Conservation (phyloP, 2,888 invertebrate genomes). For the Apotomis turbidana region DNA sequence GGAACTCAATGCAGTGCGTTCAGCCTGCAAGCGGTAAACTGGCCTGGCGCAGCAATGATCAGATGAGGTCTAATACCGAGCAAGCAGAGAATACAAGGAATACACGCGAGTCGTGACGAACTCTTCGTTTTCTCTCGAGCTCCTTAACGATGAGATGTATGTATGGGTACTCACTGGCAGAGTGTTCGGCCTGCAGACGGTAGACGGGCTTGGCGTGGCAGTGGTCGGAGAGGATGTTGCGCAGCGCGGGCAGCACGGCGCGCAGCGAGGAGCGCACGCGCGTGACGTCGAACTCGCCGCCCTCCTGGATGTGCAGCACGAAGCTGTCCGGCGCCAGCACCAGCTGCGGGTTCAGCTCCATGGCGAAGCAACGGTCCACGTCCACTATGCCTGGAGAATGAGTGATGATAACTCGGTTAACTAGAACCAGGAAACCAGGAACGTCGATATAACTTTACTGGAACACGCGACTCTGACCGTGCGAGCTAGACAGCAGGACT, state of each 20-base stretch:
- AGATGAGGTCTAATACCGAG: conserved; percentile 37
- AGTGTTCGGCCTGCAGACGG: conserved; percentile 14
- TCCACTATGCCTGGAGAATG: conserved; percentile 88
- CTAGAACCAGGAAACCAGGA: too few relatives aligned
- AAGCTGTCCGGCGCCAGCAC: conserved; percentile 88
- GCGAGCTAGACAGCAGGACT: too few relatives aligned
- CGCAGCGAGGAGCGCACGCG: conserved; percentile 89
- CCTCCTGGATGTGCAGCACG: conserved; percentile 86
- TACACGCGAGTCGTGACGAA: too few relatives aligned
- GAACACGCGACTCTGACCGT: too few relatives aligned
- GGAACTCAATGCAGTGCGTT: conserved; percentile 83
- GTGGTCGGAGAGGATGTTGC: conserved; percentile 1
- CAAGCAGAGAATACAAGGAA: too few relatives aligned
- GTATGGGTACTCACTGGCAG: conserved; percentile 1
- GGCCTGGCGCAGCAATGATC: conserved; percentile 88
- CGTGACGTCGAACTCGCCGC: conserved; percentile 91
- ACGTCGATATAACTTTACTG: too few relatives aligned
- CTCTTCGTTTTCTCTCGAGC: too few relatives aligned
- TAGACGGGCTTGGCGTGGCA: conserved; percentile 37
- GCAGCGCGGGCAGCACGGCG: conserved; percentile 88
- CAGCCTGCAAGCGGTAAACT: conserved; percentile 81
- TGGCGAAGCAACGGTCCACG: conserved; percentile 93
- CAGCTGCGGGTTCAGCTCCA: conserved; percentile 91
- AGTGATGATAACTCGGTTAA: background rate
- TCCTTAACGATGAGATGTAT: too few relatives aligned